Evolutionary conservation across 2,888 invertebrate genomes (phyloP).

Genomic region (Nomada ferruginata): DNA sequence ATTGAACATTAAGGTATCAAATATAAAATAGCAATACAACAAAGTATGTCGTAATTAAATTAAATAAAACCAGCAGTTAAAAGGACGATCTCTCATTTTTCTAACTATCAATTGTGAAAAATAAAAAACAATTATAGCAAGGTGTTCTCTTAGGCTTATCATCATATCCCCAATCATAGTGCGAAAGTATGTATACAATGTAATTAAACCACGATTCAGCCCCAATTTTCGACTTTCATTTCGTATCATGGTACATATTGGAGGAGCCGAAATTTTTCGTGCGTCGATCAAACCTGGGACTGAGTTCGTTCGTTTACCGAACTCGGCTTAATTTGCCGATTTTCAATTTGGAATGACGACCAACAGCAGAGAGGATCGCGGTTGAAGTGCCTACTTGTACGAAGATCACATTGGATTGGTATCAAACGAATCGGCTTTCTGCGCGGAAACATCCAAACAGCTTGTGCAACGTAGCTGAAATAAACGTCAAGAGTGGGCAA

Average conservation of each 20-base stretch:
- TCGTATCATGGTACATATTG: no score
- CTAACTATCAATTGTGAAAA: no score
- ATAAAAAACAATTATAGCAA: no score
- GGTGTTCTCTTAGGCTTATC: no score
- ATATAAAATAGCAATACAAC: no score
- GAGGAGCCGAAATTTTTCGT: not conserved
- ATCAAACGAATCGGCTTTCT: constrained; percentile 46
- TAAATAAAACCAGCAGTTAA: no score
- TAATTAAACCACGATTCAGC: no score
- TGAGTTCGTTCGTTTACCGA: not conserved
- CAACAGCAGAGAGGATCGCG: constrained; percentile 1
- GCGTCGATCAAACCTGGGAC: not conserved
- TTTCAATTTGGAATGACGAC: constrained; percentile 21
- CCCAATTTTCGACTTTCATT: not conserved
- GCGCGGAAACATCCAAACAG: constrained; percentile 30
- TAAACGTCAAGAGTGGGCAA: constrained; percentile 27
- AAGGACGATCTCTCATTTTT: no score
- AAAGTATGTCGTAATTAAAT: no score
- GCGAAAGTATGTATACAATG: not conserved
- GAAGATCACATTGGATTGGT: constrained; percentile 15
- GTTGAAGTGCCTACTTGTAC: constrained; percentile 3
- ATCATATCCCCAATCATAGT: no score
- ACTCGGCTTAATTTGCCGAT: constrained; percentile 1
- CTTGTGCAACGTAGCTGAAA: constrained; percentile 29
- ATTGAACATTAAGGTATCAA: no score